Conservation (phyloP, 2,888 invertebrate genomes). For the Drosophila sordidapex region DNA sequence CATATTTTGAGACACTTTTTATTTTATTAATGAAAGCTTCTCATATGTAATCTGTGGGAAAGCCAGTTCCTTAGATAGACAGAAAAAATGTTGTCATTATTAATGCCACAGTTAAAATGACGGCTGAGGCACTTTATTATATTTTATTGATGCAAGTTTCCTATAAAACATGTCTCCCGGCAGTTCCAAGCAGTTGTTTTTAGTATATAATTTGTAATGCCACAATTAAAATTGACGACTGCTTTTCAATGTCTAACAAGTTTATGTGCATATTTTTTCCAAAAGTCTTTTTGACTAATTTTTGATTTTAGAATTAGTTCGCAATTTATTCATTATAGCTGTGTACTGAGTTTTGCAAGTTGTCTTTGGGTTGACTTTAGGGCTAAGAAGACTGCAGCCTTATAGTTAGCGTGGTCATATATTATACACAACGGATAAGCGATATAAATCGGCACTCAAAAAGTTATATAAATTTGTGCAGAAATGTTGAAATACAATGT, state of each 20-base stretch:
- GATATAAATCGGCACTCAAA: not conserved
- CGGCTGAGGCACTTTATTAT: not conserved
- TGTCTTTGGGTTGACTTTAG: not conserved
- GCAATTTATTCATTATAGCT: not conserved
- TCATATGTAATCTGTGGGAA: not conserved
- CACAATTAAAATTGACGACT: not conserved
- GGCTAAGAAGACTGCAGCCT: not conserved
- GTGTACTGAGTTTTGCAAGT: not conserved
- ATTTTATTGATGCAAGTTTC: not conserved
- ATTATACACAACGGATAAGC: not conserved
- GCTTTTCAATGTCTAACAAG: not conserved
- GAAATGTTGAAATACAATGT: slow-evolving; percentile 36
- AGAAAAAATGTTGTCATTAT: not conserved
- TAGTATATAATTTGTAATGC: not conserved
- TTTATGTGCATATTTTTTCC: not conserved
- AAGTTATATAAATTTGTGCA: not conserved
- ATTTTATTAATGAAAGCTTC: not conserved
- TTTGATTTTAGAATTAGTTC: not conserved
- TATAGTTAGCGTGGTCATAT: too few relatives aligned
- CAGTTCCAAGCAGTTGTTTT: not conserved
- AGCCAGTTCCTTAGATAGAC: not conserved
- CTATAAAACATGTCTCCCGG: not conserved
- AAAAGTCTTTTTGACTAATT: not conserved
- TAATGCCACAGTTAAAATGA: not conserved
- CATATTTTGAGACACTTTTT: not conserved